These are phyloP conservation scores for Ceyx margarethae DNA, from an alignment of 2,113 vertebrate genomes.

Conservation along the genomic window DNA sequence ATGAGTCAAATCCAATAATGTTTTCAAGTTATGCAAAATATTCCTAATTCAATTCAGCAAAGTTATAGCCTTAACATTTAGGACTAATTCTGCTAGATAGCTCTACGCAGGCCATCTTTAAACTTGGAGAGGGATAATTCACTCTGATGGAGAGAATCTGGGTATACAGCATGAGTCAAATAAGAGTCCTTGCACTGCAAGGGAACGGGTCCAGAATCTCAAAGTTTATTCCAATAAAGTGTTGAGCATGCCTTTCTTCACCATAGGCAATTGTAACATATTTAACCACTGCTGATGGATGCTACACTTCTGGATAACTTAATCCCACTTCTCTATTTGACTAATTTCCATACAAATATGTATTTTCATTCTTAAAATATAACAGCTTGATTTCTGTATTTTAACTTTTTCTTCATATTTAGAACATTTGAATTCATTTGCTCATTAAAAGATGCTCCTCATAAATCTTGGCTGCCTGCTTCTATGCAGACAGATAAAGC, in stretches of 20 bases:
- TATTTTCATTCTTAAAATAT: not conserved
- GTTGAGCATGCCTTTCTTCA: not conserved
- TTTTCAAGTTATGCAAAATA: not conserved
- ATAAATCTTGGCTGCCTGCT: not conserved
- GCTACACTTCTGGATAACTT: not conserved
- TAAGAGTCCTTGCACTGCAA: not conserved
- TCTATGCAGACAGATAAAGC: not conserved
- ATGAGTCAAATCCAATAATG: not conserved
- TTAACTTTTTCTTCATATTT: not conserved
- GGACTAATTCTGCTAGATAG: not conserved
- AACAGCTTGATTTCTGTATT: not conserved
- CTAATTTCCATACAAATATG: not conserved
- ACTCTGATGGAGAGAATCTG: not conserved
- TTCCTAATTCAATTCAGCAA: not conserved
- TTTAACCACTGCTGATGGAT: not conserved
- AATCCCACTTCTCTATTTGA: not conserved
- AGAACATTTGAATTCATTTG: not conserved
- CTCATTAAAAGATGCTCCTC: not conserved
- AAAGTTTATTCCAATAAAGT: not conserved
- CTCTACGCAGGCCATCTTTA: not conserved
- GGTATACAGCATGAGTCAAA: not conserved
- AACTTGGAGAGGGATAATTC: not conserved
- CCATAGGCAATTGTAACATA: fast-evolving
- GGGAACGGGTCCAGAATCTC: not conserved
- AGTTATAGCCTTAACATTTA: not conserved